Conservation (phyloP, 1,140 invertebrate genomes). For the Lepeophtheirus salmonis region DNA sequence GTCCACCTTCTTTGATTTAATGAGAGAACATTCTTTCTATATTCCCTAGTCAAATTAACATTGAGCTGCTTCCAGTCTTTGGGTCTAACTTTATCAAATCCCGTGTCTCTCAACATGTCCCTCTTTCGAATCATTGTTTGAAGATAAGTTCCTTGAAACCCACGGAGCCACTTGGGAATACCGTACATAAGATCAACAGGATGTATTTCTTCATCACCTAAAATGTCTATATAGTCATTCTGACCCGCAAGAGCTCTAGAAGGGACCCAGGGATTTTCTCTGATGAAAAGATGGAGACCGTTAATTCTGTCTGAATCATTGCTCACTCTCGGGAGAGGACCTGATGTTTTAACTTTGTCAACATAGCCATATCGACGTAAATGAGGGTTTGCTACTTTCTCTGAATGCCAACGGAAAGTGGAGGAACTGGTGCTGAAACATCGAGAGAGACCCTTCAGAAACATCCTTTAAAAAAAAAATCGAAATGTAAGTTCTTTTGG, state of each 20-base stretch:
- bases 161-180: slow-evolving; percentile 64
- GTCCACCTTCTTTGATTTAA: background rate
- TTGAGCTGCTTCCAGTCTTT: slow-evolving; percentile 2
- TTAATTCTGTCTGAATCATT: slow-evolving; percentile 28
- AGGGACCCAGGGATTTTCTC: background rate
- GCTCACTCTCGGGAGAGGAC: slow-evolving; percentile 19
- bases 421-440: background rate
- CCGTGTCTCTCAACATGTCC: background rate
- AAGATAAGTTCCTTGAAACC: slow-evolving; percentile 24
- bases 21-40: background rate
- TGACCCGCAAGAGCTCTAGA: slow-evolving; percentile 60
- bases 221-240: slow-evolving; percentile 89
- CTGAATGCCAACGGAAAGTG: slow-evolving; percentile 41
- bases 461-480: background rate
- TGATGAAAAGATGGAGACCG: slow-evolving; percentile 24
- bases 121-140: slow-evolving; percentile 1
- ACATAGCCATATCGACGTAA: slow-evolving; percentile 46
- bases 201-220: slow-evolving; percentile 58
- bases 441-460: background rate
- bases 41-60: background rate
- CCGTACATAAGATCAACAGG: slow-evolving; percentile 57
- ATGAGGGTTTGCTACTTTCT: slow-evolving; percentile 38
- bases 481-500: no score
- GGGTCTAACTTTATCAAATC: background rate
- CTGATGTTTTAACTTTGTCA: slow-evolving; percentile 30